Conservation (phyloP, 1,140 invertebrate species). For the Drosophila pseudoobscura region DNA sequence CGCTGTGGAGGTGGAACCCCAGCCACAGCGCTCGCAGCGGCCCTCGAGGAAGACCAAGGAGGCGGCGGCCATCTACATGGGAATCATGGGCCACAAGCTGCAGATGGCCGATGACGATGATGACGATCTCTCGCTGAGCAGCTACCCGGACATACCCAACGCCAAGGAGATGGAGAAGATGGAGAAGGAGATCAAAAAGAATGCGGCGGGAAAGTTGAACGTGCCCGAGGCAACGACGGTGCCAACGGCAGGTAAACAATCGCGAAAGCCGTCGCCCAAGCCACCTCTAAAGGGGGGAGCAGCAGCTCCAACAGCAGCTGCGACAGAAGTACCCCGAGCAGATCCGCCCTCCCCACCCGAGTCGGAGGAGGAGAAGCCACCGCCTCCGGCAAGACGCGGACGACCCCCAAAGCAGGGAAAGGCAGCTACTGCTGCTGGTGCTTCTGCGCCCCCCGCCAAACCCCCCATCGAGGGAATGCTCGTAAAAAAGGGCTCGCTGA, state of each 20-base stretch:
- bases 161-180: slow-evolving; percentile 86
- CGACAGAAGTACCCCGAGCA: not conserved
- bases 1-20: slow-evolving; percentile 2
- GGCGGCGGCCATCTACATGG: slow-evolving; percentile 90
- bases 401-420: slow-evolving; percentile 70
- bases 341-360: slow-evolving; percentile 18
- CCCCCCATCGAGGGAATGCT: slow-evolving; percentile 79
- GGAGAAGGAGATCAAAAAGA: slow-evolving; percentile 86
- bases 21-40: slow-evolving; percentile 75
- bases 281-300: slow-evolving; percentile 9
- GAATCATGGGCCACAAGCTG: slow-evolving; percentile 88
- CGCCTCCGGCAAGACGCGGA: slow-evolving; percentile 52
- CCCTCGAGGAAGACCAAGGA: slow-evolving; percentile 90
- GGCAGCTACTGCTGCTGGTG: not conserved
- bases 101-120: slow-evolving; percentile 86
- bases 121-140: slow-evolving; percentile 87
- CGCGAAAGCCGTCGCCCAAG: slow-evolving; percentile 41
- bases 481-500: slow-evolving; percentile 73
- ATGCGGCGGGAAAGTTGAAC: slow-evolving; percentile 72
- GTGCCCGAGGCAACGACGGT: slow-evolving; percentile 35
- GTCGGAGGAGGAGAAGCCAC: slow-evolving; percentile 34
- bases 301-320: not conserved
- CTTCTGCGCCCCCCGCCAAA: slow-evolving; percentile 17
- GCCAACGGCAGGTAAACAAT: slow-evolving; percentile 17
- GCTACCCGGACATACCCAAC: slow-evolving; percentile 88